Evolutionary conservation across 2,113 vertebrate species (phyloP).

Genomic region (Peromyscus polionotus): DNA sequence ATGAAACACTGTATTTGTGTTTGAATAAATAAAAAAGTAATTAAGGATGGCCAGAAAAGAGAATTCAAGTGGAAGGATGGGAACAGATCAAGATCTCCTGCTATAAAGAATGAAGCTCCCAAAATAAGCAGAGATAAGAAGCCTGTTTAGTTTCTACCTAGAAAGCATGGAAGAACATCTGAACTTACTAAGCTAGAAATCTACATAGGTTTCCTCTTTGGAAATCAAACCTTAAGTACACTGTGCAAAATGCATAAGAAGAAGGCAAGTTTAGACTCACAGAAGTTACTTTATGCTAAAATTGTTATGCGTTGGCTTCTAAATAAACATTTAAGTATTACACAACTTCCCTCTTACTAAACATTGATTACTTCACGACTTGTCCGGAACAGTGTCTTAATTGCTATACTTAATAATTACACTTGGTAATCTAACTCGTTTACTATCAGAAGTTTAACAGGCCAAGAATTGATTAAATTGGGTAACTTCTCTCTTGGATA

Average conservation of each 20-base stretch:
- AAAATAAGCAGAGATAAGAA: neutral
- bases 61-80: neutral
- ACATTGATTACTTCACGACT: conserved; percentile 65
- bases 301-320: neutral
- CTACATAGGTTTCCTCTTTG: neutral
- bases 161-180: neutral
- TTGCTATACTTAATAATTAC: conserved; percentile 77
- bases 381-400: conserved; percentile 69
- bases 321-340: conserved; percentile 53
- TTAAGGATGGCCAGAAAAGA: neutral
- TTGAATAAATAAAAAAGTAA: neutral
- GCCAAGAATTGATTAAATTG: conserved; percentile 79
- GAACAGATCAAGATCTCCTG: neutral
- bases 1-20: neutral
- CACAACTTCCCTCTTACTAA: conserved; percentile 26
- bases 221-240: neutral
- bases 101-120: neutral
- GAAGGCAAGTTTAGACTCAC: neutral
- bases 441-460: conserved; percentile 67
- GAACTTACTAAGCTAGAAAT: neutral
- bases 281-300: conserved; percentile 10
- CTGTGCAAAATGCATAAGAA: neutral
- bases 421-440: conserved; percentile 72
- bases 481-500: conserved; percentile 70
- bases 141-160: neutral